Evolutionary conservation across 1,140 invertebrate genomes (phyloP), one percentile per base, ranked within the genome.

Genomic region (Andricus grossulariae): DNA sequence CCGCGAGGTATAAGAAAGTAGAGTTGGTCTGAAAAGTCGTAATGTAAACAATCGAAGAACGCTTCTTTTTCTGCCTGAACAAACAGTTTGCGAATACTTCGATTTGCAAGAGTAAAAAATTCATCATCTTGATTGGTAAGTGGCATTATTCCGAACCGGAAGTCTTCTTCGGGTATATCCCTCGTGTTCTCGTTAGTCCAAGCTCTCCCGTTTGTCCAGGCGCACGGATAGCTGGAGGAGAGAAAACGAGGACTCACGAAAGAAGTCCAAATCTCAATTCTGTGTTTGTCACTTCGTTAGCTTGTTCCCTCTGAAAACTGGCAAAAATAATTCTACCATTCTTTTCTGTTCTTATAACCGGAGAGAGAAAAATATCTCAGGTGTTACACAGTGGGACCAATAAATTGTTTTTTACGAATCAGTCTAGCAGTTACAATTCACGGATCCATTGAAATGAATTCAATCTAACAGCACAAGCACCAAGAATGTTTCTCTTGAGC

Each of bases 211-310:
- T 66, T 66, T 66, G 57, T 66, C 57, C 57, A 25, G 21, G 57
- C 25, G 6, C 25, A 32, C 57, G 57, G 57, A 32, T 66, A 13
- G 57, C 32, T 66, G 57, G 16, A 66, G 25, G 32, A 66, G 39
- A 39, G 60, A 10, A 39, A 39, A 39, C 19, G 21, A 21, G 55
- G 55, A 57, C 21, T 57, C 55, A 66, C 13, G 32, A 32, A 66
- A 66, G 25, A 66, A 66, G 60, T 39, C 60, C 60, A 39, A 66
- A 45, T 66, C 60, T 32, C 60, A 66, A 66, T 66, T 66, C 60
- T 66, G 60, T 66, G 60, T 66, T 66, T 66, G 60, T 66, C 39
- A 66, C 60, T 66, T 66, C 60, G 60, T 66, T 66, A 66, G 60
- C 39, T 15, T 66, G 60, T 39, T 39, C 60, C 60, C 60, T 66